Conservation (phyloP, 2,888 invertebrate species). For the Pollenia labialis region DNA sequence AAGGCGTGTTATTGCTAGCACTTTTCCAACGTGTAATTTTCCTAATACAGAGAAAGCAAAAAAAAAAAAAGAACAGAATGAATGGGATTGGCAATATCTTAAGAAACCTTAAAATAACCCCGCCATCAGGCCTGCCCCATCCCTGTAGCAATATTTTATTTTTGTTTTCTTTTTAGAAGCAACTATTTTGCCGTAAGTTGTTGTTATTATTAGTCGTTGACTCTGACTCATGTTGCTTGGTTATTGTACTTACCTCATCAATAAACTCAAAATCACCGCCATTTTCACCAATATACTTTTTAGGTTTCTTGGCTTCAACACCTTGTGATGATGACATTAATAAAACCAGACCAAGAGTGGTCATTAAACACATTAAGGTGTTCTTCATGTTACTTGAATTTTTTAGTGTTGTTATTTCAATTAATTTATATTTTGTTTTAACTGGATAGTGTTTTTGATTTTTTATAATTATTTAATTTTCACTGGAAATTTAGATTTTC, state of each 20-base stretch:
- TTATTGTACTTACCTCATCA: constrained; percentile 87
- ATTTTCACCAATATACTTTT: constrained; percentile 89
- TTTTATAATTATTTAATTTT: not conserved
- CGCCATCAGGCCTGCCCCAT: constrained; percentile 10
- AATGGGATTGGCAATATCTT: constrained; percentile 40
- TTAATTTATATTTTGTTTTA: not conserved
- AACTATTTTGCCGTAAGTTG: not conserved
- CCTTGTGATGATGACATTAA: constrained; percentile 82
- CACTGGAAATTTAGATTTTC: not conserved
- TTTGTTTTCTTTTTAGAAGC: not conserved
- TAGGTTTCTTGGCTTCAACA: constrained; percentile 85
- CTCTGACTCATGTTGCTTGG: constrained; percentile 36
- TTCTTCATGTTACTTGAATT: constrained; percentile 79
- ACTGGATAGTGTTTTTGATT: not conserved
- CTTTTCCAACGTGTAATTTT: constrained; percentile 34
- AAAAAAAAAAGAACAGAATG: constrained; percentile 24
- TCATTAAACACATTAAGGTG: constrained; percentile 79
- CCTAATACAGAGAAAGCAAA: constrained; percentile 19
- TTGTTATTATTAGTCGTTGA: not conserved
- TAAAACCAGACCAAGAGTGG: constrained; percentile 82
- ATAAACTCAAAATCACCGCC: constrained; percentile 90
- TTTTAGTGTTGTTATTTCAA: constrained; percentile 5
- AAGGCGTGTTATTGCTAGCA: constrained; percentile 63
- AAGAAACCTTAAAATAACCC: constrained; percentile 64
- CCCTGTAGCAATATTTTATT: not conserved